Evolutionary conservation across 2,113 vertebrate species (phyloP).

Genomic region (Hemibagrus wyckioides): DNA sequence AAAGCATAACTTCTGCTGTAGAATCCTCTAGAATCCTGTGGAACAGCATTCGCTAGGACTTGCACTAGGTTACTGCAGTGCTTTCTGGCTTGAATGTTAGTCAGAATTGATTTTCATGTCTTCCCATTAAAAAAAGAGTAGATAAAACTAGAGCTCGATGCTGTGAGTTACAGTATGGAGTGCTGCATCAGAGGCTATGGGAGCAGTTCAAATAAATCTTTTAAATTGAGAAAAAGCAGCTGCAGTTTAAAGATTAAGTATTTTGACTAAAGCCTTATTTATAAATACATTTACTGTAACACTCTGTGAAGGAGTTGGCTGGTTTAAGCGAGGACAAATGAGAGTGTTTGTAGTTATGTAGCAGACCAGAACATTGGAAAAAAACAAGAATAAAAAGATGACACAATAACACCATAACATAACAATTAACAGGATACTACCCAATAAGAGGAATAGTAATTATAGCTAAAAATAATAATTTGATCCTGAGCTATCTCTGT

Average conservation of each 20-base stretch:
- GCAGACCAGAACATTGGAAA: neutral
- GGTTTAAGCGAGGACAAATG: neutral
- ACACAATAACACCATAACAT: neutral
- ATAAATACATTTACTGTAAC: neutral
- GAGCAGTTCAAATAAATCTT: constrained; percentile 13
- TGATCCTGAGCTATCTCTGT: neutral
- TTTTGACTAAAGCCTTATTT: neutral
- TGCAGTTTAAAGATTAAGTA: constrained; percentile 5
- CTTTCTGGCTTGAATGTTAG: neutral
- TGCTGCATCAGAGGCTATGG: neutral
- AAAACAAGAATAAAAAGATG: neutral
- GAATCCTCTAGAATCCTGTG: neutral
- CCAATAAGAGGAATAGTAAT: neutral
- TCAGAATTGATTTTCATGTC: neutral
- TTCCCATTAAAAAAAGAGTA: constrained; percentile 1
- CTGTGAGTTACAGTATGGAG: neutral
- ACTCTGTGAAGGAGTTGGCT: neutral
- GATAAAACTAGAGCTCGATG: constrained; percentile 5
- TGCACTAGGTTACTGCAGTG: neutral
- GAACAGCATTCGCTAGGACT: neutral
- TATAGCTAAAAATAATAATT: neutral
- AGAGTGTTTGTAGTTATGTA: neutral
- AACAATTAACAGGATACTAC: neutral
- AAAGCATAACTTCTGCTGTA: neutral
- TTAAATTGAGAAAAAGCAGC: constrained; percentile 20